Evolutionary conservation across 2,888 invertebrate genomes (phyloP), one percentile per base, ranked within the genome.

Genomic region (Belgica antarctica): DNA sequence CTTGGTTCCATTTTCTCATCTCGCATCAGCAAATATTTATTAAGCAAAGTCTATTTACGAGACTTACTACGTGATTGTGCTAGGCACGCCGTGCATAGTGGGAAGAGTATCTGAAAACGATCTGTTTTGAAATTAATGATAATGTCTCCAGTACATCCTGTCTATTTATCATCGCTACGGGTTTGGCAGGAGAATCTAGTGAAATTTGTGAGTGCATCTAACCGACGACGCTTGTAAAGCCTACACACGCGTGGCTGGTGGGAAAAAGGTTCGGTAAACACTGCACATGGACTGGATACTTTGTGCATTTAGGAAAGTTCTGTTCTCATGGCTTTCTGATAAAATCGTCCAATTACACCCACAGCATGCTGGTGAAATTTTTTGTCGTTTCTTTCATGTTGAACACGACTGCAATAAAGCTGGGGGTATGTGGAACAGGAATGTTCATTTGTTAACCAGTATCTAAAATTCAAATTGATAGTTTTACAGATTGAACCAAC

Each of bases 1-100:
- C 57, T 22, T 24, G n/a, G 22, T 22, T 12, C 61, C 19, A 25
- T 2, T 19, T 7, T 61, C n/a, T 17, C 10, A 31, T 5, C 19
- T 15, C 47, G 15, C 46, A 46, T 46, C 27, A 28, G 47, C 65
- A 65, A 65, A 65, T 65, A 65, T 65, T 65, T 65, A 65, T 65
- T 25, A 47, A 27, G 65, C 65, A 63, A 65, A 65, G 25, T 47
- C 47, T 47, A 46, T 28, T 36, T 62, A 19, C 27, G 31, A 17
- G 28, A 31, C 7, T 52, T 41, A 41, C 41, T 41, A 41, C 41
- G 41, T 41, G 41, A 5, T 3, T 52, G 22, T 17, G 22, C 22
- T 52, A 31, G 34, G 5, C 34, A 31, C 12, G 12, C 5, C 2
- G 12, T 52, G 12, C 41, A n/a, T 41, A 52, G 31, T 62, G 4